Conservation (phyloP, 2,113 vertebrate genomes). For the Anarrhichthys ocellatus region DNA sequence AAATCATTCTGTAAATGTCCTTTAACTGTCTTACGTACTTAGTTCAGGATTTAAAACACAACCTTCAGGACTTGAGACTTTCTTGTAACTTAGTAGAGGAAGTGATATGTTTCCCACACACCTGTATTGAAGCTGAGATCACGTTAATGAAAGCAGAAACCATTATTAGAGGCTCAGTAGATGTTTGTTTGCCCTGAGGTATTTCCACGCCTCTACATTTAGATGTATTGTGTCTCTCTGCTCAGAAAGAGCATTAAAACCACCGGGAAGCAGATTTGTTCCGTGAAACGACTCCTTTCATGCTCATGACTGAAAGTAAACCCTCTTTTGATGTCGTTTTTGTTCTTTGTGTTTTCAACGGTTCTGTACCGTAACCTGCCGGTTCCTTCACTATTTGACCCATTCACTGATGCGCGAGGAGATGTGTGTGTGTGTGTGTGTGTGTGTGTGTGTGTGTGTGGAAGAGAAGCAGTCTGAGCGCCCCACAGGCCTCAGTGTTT, state of each 20-base stretch:
- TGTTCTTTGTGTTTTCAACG: conserved; percentile 10
- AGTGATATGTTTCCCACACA: background rate
- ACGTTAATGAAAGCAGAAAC: conserved; percentile 16
- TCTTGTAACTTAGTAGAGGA: background rate
- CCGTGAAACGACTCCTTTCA: conserved; percentile 2
- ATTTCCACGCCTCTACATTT: conserved; percentile 20
- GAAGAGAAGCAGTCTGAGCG: conserved; percentile 5
- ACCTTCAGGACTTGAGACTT: background rate
- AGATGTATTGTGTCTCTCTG: background rate
- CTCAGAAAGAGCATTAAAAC: conserved; percentile 1
- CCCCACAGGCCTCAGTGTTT: conserved; percentile 72
- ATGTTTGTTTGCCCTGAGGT: background rate
- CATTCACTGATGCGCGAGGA: conserved; percentile 21
- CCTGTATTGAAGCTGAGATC: background rate
- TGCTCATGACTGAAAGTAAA: background rate
- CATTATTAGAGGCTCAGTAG: conserved; percentile 2
- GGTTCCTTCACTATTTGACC: conserved; percentile 41
- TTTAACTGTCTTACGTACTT: background rate
- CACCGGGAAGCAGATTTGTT: conserved; percentile 23
- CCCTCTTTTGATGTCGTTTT: conserved; percentile 26
- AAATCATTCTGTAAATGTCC: background rate
- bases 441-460: background rate
- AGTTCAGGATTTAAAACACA: background rate
- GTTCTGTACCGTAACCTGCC: background rate
- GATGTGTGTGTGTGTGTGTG: conserved; percentile 20